Evolutionary conservation across 2,888 invertebrate genomes (phyloP), one percentile per base, ranked within the genome.

Genomic region (Philopedon plagiatum): DNA sequence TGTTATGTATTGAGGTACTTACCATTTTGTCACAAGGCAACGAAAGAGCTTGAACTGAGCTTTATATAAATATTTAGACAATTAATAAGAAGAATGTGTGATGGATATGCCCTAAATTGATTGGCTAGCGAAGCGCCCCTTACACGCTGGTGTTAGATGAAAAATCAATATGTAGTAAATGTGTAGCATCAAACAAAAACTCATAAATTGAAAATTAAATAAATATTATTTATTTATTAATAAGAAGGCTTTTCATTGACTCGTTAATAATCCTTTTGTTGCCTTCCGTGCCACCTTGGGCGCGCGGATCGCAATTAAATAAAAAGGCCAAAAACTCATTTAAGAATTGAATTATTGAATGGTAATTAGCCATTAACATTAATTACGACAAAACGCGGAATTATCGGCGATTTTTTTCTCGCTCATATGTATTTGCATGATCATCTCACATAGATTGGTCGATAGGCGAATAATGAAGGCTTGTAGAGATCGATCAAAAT

Each of bases 281-380:
- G 11, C 19, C 46, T 61, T 44, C 61, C 46, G 46, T 46, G 29
- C 32, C 46, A 46, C 61, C 61, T 61, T 61, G 61, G 46, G 13
- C 13, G 46, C 21, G 32, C n/a, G 15, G 13, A 29, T 23, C 26
- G 9, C 39, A 61, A 46, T 61, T 61, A 44, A 46, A 32, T 26
- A 61, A 46, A 61, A 44, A 44, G 61, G 61, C 44, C 51, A 61
- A 61, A 61, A 61, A 26, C 46, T 46, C 44, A 61, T 61, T 61
- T 46, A 29, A 61, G 32, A 61, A 60, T 29, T 61, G 32, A 41
- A 29, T 60, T 60, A 60, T 60, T 44, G 61, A 46, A 61, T 32
- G 44, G 32, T 61, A 44, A 61, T 61, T 26, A 61, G 60, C 46
- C 15, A 29, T 46, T 44, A 46, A 32, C 61, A 46, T 29, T 60